Conservation (phyloP, 92 coral and sea anemone genomes). For the Isaurus tuberculatus region DNA sequence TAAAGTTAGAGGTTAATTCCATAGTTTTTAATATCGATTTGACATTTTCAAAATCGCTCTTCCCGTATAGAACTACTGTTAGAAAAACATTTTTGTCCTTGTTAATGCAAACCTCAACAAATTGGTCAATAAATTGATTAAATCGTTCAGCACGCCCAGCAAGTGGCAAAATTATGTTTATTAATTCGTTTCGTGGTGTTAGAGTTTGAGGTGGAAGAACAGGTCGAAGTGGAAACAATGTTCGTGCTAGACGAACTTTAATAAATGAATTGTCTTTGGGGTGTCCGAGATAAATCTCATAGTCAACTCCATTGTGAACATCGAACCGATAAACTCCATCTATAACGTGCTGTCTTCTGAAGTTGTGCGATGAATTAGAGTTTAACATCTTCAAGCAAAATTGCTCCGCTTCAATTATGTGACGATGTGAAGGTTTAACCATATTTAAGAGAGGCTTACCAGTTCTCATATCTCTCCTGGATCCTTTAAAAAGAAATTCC, state of each 20-base stretch:
- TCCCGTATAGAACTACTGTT: constrained; percentile 87
- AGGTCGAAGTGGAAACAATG: constrained; percentile 49
- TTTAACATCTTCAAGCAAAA: constrained; percentile 54
- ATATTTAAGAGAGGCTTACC: constrained; percentile 43
- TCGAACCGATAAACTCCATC: constrained; percentile 88
- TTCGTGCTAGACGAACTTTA: constrained; percentile 61
- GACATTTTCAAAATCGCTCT: constrained; percentile 72
- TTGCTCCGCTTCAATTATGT: constrained; percentile 70
- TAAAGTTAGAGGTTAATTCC: constrained; percentile 70
- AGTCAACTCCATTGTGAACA: constrained; percentile 77
- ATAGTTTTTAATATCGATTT: constrained; percentile 69
- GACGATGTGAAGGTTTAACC: constrained; percentile 64
- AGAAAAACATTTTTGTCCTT: constrained; percentile 81
- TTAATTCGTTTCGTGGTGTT: constrained; percentile 54
- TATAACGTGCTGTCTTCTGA: constrained; percentile 60
- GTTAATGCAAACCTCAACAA: constrained; percentile 78
- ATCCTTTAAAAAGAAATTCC: constrained; percentile 79
- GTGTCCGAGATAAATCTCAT: constrained; percentile 72
- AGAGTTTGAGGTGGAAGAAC: constrained; percentile 30
- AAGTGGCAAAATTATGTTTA: constrained; percentile 81
- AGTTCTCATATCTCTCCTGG: constrained; percentile 50
- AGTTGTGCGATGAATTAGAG: constrained; percentile 60
- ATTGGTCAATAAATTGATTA: constrained; percentile 79
- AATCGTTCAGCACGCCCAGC: constrained; percentile 89
- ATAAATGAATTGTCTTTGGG: constrained; percentile 43